Percentiles rank a stretch among this genome's conserved stretches.
Evolutionary conservation across 2,797 vertebrate species (phyloP).

Genomic region (Fistularia commersonii): DNA sequence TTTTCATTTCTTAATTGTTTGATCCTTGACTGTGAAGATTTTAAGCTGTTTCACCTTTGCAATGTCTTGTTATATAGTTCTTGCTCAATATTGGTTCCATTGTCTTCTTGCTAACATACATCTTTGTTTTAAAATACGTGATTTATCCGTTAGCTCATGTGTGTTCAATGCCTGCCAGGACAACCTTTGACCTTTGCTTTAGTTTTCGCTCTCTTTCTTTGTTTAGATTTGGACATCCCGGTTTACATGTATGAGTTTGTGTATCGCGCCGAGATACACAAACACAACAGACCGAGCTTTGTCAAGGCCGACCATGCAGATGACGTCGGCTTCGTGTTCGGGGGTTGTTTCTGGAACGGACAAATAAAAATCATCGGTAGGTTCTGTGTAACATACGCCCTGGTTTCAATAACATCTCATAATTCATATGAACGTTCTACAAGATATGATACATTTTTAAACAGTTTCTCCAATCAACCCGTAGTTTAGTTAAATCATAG

Average conservation of each 20-base stretch:
- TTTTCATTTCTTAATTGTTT: too few species aligned
- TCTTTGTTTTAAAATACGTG: too few species aligned
- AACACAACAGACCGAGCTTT: conserved; percentile 72
- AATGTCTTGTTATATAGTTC: too few species aligned
- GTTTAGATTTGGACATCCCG: conserved; percentile 75
- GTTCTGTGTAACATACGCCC: not conserved
- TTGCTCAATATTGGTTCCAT: too few species aligned
- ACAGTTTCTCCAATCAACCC: too few species aligned
- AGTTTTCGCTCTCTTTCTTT: not conserved
- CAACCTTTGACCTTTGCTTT: conserved; percentile 7
- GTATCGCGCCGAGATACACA: conserved; percentile 59
- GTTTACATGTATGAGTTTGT: conserved; percentile 89
- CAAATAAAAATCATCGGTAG: conserved; percentile 63
- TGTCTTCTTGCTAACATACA: too few species aligned
- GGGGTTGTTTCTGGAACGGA: conserved; percentile 77
- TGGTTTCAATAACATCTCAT: not conserved
- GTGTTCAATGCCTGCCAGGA: not conserved
- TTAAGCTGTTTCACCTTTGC: too few species aligned
- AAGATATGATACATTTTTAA: not conserved
- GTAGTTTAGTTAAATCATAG: too few species aligned
- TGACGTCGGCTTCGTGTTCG: conserved; percentile 83
- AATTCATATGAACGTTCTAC: not conserved
- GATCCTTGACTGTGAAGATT: too few species aligned
- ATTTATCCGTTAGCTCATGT: too few species aligned
- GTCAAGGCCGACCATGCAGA: conserved; percentile 85